Evolutionary conservation across 2,888 invertebrate species (phyloP).

Genomic region (Hydriomena furcata): DNA sequence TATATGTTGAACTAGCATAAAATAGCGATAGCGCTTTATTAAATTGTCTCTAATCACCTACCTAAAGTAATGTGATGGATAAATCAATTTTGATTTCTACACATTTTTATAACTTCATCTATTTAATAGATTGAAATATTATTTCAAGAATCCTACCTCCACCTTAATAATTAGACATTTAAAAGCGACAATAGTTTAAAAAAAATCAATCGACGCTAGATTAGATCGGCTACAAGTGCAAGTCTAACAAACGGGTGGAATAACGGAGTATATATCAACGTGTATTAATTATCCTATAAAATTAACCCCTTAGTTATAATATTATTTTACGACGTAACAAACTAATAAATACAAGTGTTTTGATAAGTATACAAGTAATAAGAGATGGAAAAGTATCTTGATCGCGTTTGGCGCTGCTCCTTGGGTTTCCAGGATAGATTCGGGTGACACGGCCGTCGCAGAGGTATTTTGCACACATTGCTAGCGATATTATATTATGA

Average conservation of each 20-base stretch:
- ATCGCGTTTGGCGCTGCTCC: constrained; percentile 32
- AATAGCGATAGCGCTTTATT: constrained; percentile 9
- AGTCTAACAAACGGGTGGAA: constrained; percentile 27
- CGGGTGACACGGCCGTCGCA: constrained; percentile 70
- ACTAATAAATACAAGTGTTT: constrained; percentile 31
- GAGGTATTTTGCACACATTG: constrained; percentile 80
- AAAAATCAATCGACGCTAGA: constrained; percentile 22
- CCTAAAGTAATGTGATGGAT: constrained; percentile 32
- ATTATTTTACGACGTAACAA: constrained; percentile 33
- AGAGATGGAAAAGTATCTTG: constrained; percentile 16
- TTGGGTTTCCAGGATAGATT: constrained; percentile 63
- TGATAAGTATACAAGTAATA: constrained; percentile 26
- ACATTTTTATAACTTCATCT: constrained; percentile 44
- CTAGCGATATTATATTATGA: constrained; percentile 70
- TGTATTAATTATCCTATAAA: constrained; percentile 3
- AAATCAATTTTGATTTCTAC: constrained; percentile 41
- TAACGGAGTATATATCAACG: constrained; percentile 3
- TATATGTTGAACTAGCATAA: constrained; percentile 11
- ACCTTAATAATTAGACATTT: constrained; percentile 51
- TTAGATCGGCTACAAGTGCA: constrained; percentile 18
- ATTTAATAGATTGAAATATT: constrained; percentile 55
- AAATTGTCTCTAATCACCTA: constrained; percentile 42
- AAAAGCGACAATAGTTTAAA: constrained; percentile 23
- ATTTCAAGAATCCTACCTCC: constrained; percentile 58
- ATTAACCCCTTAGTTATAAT: constrained; percentile 6